phyloP scores from a whole-genome alignment of 1,140 invertebrate genomes.

The Hestina assimilis region DNA sequence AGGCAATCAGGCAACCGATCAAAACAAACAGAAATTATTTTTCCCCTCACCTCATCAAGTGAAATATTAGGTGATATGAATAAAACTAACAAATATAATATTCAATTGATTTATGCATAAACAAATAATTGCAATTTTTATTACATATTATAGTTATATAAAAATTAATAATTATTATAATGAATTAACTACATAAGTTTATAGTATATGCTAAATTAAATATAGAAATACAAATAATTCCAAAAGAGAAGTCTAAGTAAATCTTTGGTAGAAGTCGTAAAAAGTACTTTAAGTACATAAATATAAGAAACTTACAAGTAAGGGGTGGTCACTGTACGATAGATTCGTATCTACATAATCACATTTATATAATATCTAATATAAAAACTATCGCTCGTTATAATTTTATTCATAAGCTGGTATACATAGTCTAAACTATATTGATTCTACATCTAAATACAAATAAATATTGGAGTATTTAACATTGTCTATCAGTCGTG shows the following conservation, averaged over 20 bases:
- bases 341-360: conserved; percentile 8
- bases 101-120: conserved; percentile 34
- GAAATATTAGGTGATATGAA: conserved; percentile 2
- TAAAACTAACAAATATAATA: conserved; percentile 12
- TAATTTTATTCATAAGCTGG: conserved; percentile 60
- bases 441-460: conserved; percentile 59
- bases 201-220: not conserved
- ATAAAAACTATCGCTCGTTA: conserved; percentile 67
- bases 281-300: conserved; percentile 4
- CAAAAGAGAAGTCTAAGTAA: conserved; percentile 7
- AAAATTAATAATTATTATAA: conserved; percentile 11
- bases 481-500: conserved; percentile 71
- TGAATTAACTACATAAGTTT: not conserved
- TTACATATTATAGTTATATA: conserved; percentile 18
- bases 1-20: not conserved
- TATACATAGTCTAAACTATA: conserved; percentile 48
- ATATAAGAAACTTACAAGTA: conserved; percentile 1
- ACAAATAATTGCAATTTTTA: conserved; percentile 24
- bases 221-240: not conserved
- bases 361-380: conserved; percentile 50
- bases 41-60: not conserved
- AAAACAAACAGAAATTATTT: not conserved
- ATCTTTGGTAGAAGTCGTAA: not conserved
- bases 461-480: conserved; percentile 71
- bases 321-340: not conserved